Evolutionary conservation across 2,888 invertebrate species (phyloP).

Genomic region (Nymphalis c-album): DNA sequence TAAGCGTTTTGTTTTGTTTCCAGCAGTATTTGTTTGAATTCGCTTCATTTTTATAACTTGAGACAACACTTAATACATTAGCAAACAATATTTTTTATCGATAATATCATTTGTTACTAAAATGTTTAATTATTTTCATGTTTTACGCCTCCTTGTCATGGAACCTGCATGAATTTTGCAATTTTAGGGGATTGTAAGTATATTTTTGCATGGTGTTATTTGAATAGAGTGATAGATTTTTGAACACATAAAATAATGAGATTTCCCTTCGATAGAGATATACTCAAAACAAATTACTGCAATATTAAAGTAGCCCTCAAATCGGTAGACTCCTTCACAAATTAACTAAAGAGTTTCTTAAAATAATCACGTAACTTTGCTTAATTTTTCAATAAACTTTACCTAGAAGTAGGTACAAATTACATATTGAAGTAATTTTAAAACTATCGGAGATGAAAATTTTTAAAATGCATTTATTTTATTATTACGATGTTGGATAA

Average conservation of each 20-base stretch:
- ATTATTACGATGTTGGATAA: not conserved
- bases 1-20: too few species aligned
- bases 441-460: not conserved
- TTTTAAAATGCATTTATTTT: not conserved
- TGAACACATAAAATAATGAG: not conserved
- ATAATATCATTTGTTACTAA: not conserved
- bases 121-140: slow-evolving; percentile 53
- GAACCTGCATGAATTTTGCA: slow-evolving; percentile 76
- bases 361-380: too few species aligned
- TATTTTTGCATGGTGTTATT: slow-evolving; percentile 44
- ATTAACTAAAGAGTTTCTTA: too few species aligned
- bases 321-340: too few species aligned
- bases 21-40: not conserved
- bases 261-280: too few species aligned
- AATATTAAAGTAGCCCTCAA: too few species aligned
- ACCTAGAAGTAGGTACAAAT: too few species aligned
- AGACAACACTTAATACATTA: not conserved
- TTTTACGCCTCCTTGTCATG: slow-evolving; percentile 69
- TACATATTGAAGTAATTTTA: not conserved
- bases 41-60: not conserved
- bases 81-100: not conserved
- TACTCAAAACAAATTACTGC: too few species aligned
- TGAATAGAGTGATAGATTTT: not conserved
- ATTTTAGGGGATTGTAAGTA: slow-evolving; percentile 79
- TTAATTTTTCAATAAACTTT: too few species aligned